Evolutionary conservation across 2,888 invertebrate species (phyloP).

Genomic region (Brassicogethes aeneus): DNA sequence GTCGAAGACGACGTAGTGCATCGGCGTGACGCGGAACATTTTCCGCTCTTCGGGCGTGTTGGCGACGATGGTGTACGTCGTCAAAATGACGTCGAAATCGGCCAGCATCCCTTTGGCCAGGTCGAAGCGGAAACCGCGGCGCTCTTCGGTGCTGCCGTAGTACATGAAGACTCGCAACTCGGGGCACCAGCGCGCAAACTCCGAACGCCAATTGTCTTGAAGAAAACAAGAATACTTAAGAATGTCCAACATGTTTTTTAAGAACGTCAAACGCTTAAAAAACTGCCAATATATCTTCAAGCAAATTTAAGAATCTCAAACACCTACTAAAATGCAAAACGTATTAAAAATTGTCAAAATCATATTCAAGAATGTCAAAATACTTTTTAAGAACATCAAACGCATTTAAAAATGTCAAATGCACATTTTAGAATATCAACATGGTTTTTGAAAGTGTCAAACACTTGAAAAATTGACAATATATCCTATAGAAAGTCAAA

Average conservation of each 20-base stretch:
- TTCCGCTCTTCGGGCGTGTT: conserved; percentile 85
- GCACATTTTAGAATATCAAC: too few species aligned
- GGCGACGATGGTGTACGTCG: conserved; percentile 79
- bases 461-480: too few species aligned
- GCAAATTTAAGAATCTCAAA: too few species aligned
- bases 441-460: too few species aligned
- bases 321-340: too few species aligned
- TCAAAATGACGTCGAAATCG: conserved; percentile 75
- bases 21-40: conserved; percentile 78
- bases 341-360: too few species aligned
- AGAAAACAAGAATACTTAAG: neutral
- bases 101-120: conserved; percentile 64
- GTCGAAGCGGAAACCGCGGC: conserved; percentile 65
- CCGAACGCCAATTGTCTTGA: conserved; percentile 76
- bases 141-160: conserved; percentile 80
- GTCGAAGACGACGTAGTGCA: conserved; percentile 92
- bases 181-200: conserved; percentile 73
- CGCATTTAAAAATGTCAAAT: too few species aligned
- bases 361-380: too few species aligned
- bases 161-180: conserved; percentile 72
- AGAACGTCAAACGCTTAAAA: too few species aligned
- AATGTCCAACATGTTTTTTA: neutral
- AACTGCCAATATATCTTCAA: too few species aligned
- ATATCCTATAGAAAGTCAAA: too few species aligned
- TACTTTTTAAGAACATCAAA: too few species aligned